Conservation (phyloP, 2,113 vertebrate species). For the Oenanthe oenanthe region DNA sequence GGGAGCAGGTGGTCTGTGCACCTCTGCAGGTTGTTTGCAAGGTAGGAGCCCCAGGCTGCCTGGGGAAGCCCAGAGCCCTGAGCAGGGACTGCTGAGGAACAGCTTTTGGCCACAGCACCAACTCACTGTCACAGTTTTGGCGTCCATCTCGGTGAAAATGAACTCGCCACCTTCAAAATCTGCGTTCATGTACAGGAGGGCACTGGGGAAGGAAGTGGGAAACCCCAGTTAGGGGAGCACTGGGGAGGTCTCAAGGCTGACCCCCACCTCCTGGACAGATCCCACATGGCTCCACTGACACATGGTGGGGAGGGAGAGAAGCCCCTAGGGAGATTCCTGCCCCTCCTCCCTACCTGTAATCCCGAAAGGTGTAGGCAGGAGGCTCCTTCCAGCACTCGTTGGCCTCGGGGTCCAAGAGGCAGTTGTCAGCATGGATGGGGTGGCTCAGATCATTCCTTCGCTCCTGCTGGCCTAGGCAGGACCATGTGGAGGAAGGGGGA, state of each 20-base stretch:
- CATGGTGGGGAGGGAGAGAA: rapidly evolving
- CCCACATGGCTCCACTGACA: not conserved
- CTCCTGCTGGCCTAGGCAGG: conserved; percentile 89
- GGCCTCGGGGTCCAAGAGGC: conserved; percentile 92
- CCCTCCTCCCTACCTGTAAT: conserved; percentile 85
- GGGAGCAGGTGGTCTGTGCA: not conserved
- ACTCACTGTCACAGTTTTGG: conserved; percentile 95
- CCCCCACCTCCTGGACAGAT: not conserved
- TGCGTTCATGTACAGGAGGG: conserved; percentile 93
- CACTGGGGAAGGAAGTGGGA: conserved; percentile 68
- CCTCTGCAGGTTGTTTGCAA: not conserved
- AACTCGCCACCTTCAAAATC: conserved; percentile 97
- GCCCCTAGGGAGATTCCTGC: not conserved
- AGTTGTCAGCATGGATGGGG: conserved; percentile 98
- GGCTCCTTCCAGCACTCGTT: conserved; percentile 97
- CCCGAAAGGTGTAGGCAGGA: conserved; percentile 93
- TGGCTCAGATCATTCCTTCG: conserved; percentile 95
- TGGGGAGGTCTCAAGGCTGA: not conserved
- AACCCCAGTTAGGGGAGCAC: not conserved
- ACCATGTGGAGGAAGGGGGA: not conserved
- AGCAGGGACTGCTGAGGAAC: not conserved
- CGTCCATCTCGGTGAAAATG: conserved; percentile 97
- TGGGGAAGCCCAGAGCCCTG: not conserved
- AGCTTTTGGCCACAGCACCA: not conserved
- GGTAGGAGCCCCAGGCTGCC: not conserved